Percentiles rank a stretch among this genome's conserved stretches.
Evolutionary conservation across 2,113 vertebrate species (phyloP).

Genomic region (Cariama cristata): DNA sequence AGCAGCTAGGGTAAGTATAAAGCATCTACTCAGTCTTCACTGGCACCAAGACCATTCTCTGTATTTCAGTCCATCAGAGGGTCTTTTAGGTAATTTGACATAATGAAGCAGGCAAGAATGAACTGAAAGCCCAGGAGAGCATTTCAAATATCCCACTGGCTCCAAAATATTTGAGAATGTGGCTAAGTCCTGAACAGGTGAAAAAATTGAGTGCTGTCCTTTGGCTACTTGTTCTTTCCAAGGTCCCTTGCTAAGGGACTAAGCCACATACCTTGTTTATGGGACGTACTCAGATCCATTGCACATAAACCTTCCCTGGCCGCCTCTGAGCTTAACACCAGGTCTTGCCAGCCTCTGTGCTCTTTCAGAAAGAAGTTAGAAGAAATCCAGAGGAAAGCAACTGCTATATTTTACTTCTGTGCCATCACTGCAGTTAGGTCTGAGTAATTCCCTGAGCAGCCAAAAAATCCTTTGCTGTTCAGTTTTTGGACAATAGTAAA

Average conservation of each 20-base stretch:
- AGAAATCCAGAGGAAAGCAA: not conserved
- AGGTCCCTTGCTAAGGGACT: not conserved
- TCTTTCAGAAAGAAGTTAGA: not conserved
- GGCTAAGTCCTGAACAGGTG: not conserved
- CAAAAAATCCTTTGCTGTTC: not conserved
- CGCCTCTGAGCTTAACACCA: not conserved
- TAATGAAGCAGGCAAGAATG: not conserved
- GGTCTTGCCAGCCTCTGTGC: not conserved
- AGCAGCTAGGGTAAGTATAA: not conserved
- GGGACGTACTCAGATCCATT: fast-evolving
- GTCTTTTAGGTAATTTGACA: not conserved
- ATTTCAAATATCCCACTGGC: not conserved
- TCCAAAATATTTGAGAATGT: not conserved
- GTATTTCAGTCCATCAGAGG: not conserved
- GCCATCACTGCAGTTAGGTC: not conserved
- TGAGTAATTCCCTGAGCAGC: not conserved
- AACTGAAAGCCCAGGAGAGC: not conserved
- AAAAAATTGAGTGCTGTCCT: not conserved
- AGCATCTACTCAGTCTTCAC: not conserved
- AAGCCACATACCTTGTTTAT: not conserved
- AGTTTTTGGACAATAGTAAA: not conserved
- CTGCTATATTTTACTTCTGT: not conserved
- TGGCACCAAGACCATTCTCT: not conserved
- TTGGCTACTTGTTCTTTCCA: not conserved
- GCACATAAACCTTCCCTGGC: not conserved